Percentiles rank a stretch among this genome's conserved stretches.
phyloP scores from a whole-genome alignment of 2,888 invertebrate genomes.

The Pseudococcus viburni region DNA sequence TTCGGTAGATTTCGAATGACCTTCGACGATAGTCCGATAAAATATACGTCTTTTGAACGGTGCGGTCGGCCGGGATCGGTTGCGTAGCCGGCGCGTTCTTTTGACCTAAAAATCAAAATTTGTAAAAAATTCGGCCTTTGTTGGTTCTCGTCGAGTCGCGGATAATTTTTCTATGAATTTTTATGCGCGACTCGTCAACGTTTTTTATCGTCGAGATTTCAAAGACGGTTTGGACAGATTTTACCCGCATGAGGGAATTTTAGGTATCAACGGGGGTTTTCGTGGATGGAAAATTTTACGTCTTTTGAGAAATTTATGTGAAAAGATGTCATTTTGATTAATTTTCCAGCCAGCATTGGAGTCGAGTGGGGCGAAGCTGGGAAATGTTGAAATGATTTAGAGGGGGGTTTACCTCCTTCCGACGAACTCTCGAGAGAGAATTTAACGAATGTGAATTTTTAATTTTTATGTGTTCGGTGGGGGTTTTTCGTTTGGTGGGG shows the following conservation, averaged over 20 bases:
- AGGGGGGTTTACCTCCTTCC: too few relatives aligned
- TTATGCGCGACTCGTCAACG: neutral
- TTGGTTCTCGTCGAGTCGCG: neutral
- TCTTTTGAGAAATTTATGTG: neutral
- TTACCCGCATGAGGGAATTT: neutral
- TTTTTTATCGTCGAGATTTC: neutral
- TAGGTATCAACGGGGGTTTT: neutral
- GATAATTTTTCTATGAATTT: neutral
- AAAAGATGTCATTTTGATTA: neutral
- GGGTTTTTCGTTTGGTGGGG: too few relatives aligned
- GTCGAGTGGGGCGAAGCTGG: too few relatives aligned
- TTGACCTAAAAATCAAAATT: conserved; percentile 22
- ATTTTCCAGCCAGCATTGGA: neutral
- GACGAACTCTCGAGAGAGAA: too few relatives aligned
- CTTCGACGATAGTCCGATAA: conserved; percentile 33
- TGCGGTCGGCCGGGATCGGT: neutral
- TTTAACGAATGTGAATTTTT: too few relatives aligned
- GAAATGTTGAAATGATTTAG: too few relatives aligned
- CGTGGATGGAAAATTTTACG: neutral
- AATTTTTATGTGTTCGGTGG: too few relatives aligned
- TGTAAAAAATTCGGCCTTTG: neutral
- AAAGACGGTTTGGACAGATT: neutral
- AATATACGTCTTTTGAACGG: neutral
- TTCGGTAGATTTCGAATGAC: neutral
- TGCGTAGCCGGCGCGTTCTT: neutral